phyloP scores from a whole-genome alignment of 2,888 invertebrate genomes.

The Pharmacophagus antenor region DNA sequence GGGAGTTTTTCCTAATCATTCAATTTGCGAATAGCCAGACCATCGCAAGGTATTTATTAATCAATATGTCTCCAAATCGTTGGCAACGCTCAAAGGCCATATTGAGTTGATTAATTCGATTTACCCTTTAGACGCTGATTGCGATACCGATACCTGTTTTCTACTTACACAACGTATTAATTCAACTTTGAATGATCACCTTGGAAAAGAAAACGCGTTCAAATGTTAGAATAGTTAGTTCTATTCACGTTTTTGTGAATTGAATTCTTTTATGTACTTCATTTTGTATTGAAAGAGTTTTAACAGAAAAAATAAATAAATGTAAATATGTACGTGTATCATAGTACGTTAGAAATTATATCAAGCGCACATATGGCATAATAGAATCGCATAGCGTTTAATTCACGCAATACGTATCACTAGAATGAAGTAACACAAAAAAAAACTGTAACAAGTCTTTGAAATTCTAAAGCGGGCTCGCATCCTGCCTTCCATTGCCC shows the following conservation, averaged over 20 bases:
- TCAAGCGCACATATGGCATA: neutral
- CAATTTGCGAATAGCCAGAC: conserved; percentile 28
- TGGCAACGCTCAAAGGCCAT: conserved; percentile 63
- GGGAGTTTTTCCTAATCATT: conserved; percentile 36
- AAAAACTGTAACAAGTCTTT: conserved; percentile 38
- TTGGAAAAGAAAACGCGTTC: neutral
- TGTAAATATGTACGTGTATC: too few relatives aligned
- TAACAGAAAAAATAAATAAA: too few relatives aligned
- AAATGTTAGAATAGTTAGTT: too few relatives aligned
- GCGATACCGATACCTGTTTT: conserved; percentile 55
- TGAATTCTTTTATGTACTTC: too few relatives aligned
- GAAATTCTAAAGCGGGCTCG: conserved; percentile 42
- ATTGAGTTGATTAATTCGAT: conserved; percentile 68
- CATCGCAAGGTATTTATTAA: conserved; percentile 49
- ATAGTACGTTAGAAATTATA: neutral
- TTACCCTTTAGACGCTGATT: conserved; percentile 68
- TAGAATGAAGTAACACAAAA: conserved; percentile 21
- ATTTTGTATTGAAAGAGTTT: too few relatives aligned
- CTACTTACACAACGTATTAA: conserved; percentile 33
- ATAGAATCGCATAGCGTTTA: conserved; percentile 2
- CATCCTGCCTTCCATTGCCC: conserved; percentile 37
- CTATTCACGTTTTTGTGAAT: too few relatives aligned
- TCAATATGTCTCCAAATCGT: conserved; percentile 56
- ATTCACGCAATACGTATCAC: conserved; percentile 19
- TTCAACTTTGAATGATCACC: conserved; percentile 1